Base-by-base conservation (phyloP, 2,797 vertebrate genomes). In the Xenopus petersii region DNA sequence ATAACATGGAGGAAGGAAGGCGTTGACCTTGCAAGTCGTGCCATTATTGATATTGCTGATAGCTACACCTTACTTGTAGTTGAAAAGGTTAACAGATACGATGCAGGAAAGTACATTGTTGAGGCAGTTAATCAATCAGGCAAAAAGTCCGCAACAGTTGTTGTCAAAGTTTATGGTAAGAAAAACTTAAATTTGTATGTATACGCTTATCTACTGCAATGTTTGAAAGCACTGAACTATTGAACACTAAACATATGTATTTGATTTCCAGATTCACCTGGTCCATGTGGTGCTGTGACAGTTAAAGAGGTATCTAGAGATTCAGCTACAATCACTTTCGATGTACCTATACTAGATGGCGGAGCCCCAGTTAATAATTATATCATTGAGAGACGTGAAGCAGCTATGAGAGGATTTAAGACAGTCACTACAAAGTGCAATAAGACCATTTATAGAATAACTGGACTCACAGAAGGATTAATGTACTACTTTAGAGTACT, bases 321-420 rank as follows among this genome's bases (percentile, higher is more conserved):
- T 47, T 94, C 94, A 79, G 94, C 93, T 80, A 93, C 92, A 71
- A 94, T 99, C 83, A 92, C 94, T 62, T 99, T 97, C 97, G 98
- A 99, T 72, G 93, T 94, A 66, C 95, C 98, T 61, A 81, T 85
- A 10, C 93, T 98, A 80, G 98, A 99, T 5, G 98, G 98, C 9
- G 96, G 97, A 24, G 98, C 97, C 56, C 98, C 96, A 21, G 95
- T 99, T 74, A 98, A 90, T 81, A 99, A 99, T 84, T 99, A 94
- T 30, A 94, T 99, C 24, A 93, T 99, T 76, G 98, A 99, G 87
- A 94, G 97, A 80, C 94, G 98, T 54, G 97, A 99, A 81, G 97
- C 97, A 47, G 94, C 98, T 56, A 99, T 98, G 96, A 94, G 97
- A 91, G 98, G 97, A 75, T 99, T 95, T 86, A 99, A 99, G 86